Conservation (phyloP, 2,888 invertebrate genomes). For the Watsonalla cultraria region DNA sequence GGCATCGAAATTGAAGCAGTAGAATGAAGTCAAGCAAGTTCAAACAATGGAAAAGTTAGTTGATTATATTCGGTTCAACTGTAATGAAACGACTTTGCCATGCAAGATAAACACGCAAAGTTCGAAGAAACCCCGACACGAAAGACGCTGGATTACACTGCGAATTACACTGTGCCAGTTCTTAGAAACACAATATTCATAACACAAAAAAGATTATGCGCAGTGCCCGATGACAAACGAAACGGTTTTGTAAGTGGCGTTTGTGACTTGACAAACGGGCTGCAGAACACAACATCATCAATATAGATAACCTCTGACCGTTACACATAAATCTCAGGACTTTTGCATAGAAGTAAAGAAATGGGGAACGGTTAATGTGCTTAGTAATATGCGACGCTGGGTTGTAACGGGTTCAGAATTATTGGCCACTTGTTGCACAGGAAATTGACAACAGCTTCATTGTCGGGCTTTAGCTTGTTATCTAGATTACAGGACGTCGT, state of each 20-base stretch:
- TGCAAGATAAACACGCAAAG: constrained; percentile 65
- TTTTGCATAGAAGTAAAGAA: constrained; percentile 28
- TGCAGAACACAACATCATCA: constrained; percentile 25
- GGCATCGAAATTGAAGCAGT: constrained; percentile 36
- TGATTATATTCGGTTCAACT: constrained; percentile 61
- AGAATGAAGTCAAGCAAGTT: constrained; percentile 37
- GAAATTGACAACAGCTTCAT: constrained; percentile 75
- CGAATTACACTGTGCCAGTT: constrained; percentile 40
- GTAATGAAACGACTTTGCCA: constrained; percentile 54
- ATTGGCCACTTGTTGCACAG: constrained; percentile 75
- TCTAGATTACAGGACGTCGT: constrained; percentile 54
- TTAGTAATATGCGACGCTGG: constrained; percentile 29
- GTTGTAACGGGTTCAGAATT: constrained; percentile 69
- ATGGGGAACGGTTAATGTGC: constrained; percentile 41
- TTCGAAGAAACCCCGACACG: constrained; percentile 62
- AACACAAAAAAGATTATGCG: constrained; percentile 27
- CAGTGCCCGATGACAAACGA: constrained; percentile 33
- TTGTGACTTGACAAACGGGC: constrained; percentile 28
- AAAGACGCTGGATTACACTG: constrained; percentile 54
- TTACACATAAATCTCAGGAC: constrained; percentile 28
- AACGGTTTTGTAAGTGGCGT: constrained; percentile 26
- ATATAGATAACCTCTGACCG: constrained; percentile 35
- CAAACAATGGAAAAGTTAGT: constrained; percentile 49
- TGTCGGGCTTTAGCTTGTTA: constrained; percentile 57
- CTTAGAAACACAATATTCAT: constrained; percentile 46